Conservation (phyloP, 2,113 vertebrate species). For the Mobula hypostoma region DNA sequence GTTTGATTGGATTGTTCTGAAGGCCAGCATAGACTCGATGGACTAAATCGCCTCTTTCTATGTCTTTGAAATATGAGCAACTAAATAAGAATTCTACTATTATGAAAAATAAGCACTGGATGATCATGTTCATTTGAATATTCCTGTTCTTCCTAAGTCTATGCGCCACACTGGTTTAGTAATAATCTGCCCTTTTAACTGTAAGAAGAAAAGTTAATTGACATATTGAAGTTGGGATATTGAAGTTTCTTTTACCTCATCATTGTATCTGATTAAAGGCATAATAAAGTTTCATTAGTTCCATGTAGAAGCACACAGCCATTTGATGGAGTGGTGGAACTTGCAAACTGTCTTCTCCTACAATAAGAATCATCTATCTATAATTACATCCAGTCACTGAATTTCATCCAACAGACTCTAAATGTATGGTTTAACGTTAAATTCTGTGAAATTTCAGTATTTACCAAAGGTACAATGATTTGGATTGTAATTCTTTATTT, state of each 20-base stretch:
- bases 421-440: background rate
- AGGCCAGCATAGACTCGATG: too few relatives aligned
- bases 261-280: background rate
- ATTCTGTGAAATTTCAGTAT: background rate
- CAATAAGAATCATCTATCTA: background rate
- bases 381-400: background rate
- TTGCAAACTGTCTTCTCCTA: background rate
- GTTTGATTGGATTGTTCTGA: too few relatives aligned
- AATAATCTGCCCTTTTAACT: background rate
- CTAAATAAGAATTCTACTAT: background rate
- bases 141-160: background rate
- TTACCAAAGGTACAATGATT: background rate
- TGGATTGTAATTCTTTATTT: background rate
- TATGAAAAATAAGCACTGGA: background rate
- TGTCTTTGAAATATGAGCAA: background rate
- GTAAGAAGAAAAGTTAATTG: background rate
- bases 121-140: too few relatives aligned
- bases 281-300: slow-evolving; percentile 9
- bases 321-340: too few relatives aligned
- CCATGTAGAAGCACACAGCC: background rate
- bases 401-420: background rate
- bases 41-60: too few relatives aligned
- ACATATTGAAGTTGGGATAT: background rate
- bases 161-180: background rate
- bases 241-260: background rate